Evolutionary conservation across 2,113 vertebrate species (phyloP), one percentile per base, ranked within the genome.

Genomic region (Meleagris gallopavo): DNA sequence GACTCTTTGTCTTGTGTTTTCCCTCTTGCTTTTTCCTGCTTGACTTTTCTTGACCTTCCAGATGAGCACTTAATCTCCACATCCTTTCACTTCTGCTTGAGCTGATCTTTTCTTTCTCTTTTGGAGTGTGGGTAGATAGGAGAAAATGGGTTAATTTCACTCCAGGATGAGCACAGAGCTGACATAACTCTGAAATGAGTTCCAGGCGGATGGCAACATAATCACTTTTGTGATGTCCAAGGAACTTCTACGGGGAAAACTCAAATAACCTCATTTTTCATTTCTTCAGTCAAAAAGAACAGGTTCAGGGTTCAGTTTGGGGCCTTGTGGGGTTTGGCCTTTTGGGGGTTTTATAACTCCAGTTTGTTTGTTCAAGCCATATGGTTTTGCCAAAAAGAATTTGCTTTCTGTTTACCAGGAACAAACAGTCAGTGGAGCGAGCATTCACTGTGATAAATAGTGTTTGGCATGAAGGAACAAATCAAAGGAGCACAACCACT

Each of bases 351-450:
- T 86, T 94, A 86, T 79, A 83, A 88, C 76, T 91, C 27, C 20
- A 78, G 24, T 54, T 86, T 93, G 66, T 93, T 93, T 93, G 71
- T 70, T 91, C 43, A 86, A 82, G 40, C 84, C 85, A 83, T 86
- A 89, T 93, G 88, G 88, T 74, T 91, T 82, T 88, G 72, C 76
- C 81, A 95, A 81, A 85, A 91, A 91, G 71, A 93, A 91, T 86
- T 86, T 91, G 61, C 76, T 79, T 38, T 57, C 29, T 95, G 91
- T 95, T 93, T 95, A 93, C 84, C 55, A 24, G 75, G 87, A 90
- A 95, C 83, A 90, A 88, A 88, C 66, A 88, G 60, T 58, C 60
- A 69, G 41, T 58, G 58, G 78, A 93, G 40, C 40, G 80, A 93
- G 40, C 58, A 84, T 90, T 93, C 74, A 58, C 76, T 83, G 60